phyloP scores from a whole-genome alignment of 1,140 invertebrate species.

The Lethocerus indicus region DNA sequence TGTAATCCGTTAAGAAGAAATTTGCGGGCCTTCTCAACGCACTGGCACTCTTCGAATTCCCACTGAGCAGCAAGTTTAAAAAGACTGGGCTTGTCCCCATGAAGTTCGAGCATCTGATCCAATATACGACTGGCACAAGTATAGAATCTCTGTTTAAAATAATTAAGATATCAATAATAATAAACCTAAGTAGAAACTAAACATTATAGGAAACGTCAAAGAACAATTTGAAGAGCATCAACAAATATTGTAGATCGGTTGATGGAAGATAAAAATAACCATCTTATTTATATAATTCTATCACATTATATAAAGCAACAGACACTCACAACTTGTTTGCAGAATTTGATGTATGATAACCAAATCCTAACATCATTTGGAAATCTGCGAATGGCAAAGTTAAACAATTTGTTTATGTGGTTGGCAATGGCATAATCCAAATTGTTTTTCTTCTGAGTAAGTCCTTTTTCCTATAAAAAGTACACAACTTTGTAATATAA shows the following conservation, averaged over 20 bases:
- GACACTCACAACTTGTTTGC: constrained; percentile 34
- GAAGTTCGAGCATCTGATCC: constrained; percentile 39
- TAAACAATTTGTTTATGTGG: constrained; percentile 44
- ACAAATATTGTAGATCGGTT: background rate
- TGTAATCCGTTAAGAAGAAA: constrained; percentile 47
- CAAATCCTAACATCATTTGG: constrained; percentile 50
- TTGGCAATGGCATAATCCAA: constrained; percentile 45
- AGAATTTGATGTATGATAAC: constrained; percentile 54
- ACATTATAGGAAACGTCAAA: constrained; percentile 22
- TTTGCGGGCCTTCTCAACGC: constrained; percentile 41
- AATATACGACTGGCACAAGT: constrained; percentile 29
- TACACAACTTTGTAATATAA: constrained; percentile 1
- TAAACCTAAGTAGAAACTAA: background rate
- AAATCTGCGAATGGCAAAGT: constrained; percentile 37
- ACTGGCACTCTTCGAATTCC: constrained; percentile 50
- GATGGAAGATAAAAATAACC: background rate
- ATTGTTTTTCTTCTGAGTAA: constrained; percentile 39
- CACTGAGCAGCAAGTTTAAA: constrained; percentile 55
- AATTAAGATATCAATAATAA: constrained; percentile 5
- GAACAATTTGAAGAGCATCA: background rate
- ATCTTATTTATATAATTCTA: background rate
- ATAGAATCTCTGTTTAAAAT: constrained; percentile 24
- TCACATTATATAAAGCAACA: background rate
- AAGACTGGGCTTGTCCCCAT: constrained; percentile 50
- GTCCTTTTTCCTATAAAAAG: constrained; percentile 30